Conservation (phyloP, 2,797 vertebrate species). For the Microchirus variegatus region DNA sequence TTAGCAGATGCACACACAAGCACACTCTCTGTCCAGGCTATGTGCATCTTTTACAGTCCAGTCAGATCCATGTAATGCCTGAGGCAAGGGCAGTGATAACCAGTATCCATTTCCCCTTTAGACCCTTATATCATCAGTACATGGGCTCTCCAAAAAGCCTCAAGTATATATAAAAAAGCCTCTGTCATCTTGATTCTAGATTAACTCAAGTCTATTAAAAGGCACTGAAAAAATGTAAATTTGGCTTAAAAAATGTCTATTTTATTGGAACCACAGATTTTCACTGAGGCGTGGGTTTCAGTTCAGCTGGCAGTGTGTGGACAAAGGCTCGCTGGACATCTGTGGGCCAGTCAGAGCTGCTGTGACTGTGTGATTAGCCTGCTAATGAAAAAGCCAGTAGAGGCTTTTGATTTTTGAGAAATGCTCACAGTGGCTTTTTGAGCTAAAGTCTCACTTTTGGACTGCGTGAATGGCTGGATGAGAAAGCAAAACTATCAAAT, state of each 20-base stretch:
- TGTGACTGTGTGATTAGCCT: slow-evolving; percentile 59
- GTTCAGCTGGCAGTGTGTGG: slow-evolving; percentile 46
- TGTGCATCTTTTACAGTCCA: slow-evolving; percentile 32
- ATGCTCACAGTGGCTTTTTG: slow-evolving; percentile 15
- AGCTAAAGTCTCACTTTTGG: slow-evolving; percentile 23
- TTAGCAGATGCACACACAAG: slow-evolving; percentile 5
- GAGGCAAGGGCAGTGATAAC: slow-evolving; percentile 34
- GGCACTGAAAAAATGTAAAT: slow-evolving; percentile 12
- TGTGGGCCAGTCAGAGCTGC: slow-evolving; percentile 46
- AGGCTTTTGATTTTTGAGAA: slow-evolving; percentile 53
- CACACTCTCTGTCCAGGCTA: not conserved
- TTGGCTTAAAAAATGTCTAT: slow-evolving; percentile 30
- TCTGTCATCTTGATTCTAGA: slow-evolving; percentile 38
- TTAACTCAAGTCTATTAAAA: slow-evolving; percentile 35
- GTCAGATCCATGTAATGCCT: slow-evolving; percentile 25
- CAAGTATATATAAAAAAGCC: slow-evolving; percentile 8
- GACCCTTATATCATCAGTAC: slow-evolving; percentile 24
- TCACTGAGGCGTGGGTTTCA: slow-evolving; percentile 32
- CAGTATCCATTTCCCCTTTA: slow-evolving; percentile 22
- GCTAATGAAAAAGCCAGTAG: slow-evolving; percentile 66
- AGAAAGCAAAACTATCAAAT: slow-evolving; percentile 19
- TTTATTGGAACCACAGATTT: slow-evolving; percentile 47
- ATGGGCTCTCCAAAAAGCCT: slow-evolving; percentile 26
- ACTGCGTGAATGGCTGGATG: slow-evolving; percentile 1
- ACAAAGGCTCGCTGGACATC: slow-evolving; percentile 56